phyloP scores from a whole-genome alignment of 1,140 invertebrate genomes.

The Macrobrachium nipponense region DNA sequence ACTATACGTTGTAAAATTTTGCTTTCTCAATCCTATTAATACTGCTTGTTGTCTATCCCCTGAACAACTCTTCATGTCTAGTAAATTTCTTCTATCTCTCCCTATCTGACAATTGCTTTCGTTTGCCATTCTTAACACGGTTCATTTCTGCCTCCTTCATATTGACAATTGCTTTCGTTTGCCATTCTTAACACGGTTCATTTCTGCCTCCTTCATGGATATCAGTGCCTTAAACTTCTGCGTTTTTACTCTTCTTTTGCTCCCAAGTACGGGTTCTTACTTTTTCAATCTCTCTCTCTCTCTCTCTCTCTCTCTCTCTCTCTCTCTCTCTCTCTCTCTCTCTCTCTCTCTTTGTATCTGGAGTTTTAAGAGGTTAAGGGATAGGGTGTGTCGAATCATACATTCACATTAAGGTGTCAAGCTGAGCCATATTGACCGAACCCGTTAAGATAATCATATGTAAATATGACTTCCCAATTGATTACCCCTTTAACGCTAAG shows the following conservation, averaged over 20 bases:
- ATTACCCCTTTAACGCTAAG: conserved; percentile 1
- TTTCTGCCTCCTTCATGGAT: background rate
- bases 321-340: background rate
- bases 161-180: background rate
- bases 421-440: background rate
- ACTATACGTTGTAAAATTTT: too few relatives aligned
- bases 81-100: too few relatives aligned
- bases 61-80: background rate
- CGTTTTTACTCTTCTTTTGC: background rate
- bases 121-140: background rate
- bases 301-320: conserved; percentile 40
- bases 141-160: background rate
- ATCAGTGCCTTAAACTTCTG: background rate
- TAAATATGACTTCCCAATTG: conserved; percentile 39
- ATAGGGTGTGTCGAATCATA: background rate
- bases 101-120: background rate
- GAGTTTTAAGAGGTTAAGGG: background rate
- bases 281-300: conserved; percentile 37
- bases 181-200: background rate
- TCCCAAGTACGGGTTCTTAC: background rate
- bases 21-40: too few relatives aligned
- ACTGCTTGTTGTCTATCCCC: too few relatives aligned
- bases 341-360: background rate
- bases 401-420: background rate
- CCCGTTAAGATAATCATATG: conserved; percentile 29